Percentiles rank a stretch among this genome's conserved stretches.
phyloP scores from a whole-genome alignment of 2,888 invertebrate species.

The Cheilosia vulpina region DNA sequence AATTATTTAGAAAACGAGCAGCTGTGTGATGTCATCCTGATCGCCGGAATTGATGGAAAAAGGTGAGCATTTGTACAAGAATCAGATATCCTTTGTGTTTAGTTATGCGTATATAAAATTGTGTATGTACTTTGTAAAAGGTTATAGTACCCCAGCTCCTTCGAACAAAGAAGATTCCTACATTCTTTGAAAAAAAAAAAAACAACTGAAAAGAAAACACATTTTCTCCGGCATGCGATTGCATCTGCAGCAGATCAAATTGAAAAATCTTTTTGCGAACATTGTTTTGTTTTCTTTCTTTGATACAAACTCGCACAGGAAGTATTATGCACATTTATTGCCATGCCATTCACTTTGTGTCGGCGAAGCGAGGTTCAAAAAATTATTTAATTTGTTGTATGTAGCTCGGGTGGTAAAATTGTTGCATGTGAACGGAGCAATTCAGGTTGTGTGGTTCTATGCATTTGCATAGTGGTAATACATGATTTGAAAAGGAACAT shows the following conservation, averaged over 20 bases:
- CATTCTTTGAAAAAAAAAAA: slow-evolving; percentile 17
- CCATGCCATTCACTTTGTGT: slow-evolving; percentile 61
- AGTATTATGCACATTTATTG: slow-evolving; percentile 38
- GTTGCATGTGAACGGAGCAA: neutral
- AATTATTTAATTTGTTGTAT: neutral
- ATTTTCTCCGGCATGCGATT: slow-evolving; percentile 13
- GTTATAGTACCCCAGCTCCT: slow-evolving; percentile 11
- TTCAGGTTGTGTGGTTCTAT: neutral
- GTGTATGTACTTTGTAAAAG: slow-evolving; percentile 11
- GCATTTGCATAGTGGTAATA: neutral
- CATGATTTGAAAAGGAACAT: no score
- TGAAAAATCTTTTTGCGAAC: slow-evolving; percentile 11
- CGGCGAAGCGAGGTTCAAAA: neutral
- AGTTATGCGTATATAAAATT: neutral
- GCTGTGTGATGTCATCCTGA: slow-evolving; percentile 93
- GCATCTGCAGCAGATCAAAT: slow-evolving; percentile 35
- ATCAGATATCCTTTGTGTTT: slow-evolving; percentile 51
- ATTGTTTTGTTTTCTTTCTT: slow-evolving; percentile 37
- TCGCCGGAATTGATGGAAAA: slow-evolving; percentile 89
- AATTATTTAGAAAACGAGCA: slow-evolving; percentile 91
- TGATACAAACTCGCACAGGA: slow-evolving; percentile 41
- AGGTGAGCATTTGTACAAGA: slow-evolving; percentile 83
- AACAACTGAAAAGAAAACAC: neutral
- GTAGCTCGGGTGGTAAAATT: neutral
- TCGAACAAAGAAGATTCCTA: slow-evolving; percentile 48